Evolutionary conservation across 1,140 invertebrate genomes (phyloP), one percentile per base, ranked within the genome.

Genomic region (Bicyclus anynana): DNA sequence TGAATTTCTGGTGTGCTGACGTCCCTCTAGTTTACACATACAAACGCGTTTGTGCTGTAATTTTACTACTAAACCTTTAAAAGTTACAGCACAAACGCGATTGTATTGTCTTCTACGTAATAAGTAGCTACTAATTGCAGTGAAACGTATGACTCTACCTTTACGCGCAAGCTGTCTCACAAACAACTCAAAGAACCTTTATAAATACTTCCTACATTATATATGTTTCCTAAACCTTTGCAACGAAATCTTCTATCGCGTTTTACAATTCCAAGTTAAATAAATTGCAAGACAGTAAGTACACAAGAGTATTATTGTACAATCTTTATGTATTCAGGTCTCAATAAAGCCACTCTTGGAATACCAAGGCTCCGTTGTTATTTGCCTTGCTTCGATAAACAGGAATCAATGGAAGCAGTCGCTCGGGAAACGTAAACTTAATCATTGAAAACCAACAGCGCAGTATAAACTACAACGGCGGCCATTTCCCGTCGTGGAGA

Each of bases 371-470:
- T 44, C 40, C 40, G 40, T 44, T 44, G 40, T 44, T 44, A 44
- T 44, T 44, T 44, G 40, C 40, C 40, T 44, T 44, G 40, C 40
- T 44, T 44, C 40, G 40, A 44, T 44, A 44, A 44, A 44, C 40
- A 44, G 40, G 40, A 44, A 44, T 44, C 40, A 44, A 44, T 44
- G 40, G 18, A 44, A 44, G 40, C 40, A 44, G 40, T 20, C 40
- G 40, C 40, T 44, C 40, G 40, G 40, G 40, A 18, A 44, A 44
- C 40, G 40, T 44, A 44, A 44, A 44, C 40, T 44, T 44, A 44
- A 44, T 44, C 40, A 44, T 44, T 44, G 40, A 44, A 44, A 44
- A 44, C 40, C 40, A 44, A 44, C 40, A 44, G 18, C 17, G 40
- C 40, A 14, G 40, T 44, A 44, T 44, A 44, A 44, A 44, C 40